Evolutionary conservation across 2,888 invertebrate species (phyloP).

Genomic region (Pharmacophagus antenor): DNA sequence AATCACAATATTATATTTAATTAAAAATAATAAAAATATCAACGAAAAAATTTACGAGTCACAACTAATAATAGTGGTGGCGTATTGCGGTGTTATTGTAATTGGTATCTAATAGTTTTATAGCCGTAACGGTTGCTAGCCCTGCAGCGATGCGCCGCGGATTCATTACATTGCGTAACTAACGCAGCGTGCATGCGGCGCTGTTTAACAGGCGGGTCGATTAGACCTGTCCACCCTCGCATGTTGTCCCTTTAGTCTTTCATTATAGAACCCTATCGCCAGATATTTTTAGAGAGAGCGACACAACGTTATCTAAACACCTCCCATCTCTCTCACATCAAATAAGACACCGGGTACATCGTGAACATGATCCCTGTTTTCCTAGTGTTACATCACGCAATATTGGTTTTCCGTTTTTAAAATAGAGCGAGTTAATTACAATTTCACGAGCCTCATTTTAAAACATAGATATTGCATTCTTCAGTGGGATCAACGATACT

Average conservation of each 20-base stretch:
- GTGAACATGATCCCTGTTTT: constrained; percentile 55
- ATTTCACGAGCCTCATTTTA: constrained; percentile 30
- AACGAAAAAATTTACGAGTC: no score
- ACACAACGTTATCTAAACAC: constrained; percentile 39
- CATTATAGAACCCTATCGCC: constrained; percentile 27
- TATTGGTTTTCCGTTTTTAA: constrained; percentile 52
- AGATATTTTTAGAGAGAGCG: constrained; percentile 41
- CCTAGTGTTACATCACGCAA: constrained; percentile 66
- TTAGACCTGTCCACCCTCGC: constrained; percentile 64
- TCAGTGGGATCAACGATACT: no score
- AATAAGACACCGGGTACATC: constrained; percentile 39
- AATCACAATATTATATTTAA: no score
- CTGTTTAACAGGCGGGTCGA: constrained; percentile 62
- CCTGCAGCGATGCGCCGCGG: constrained; percentile 58
- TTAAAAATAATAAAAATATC: no score
- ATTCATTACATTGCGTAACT: constrained; percentile 69
- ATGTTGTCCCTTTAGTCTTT: constrained; percentile 44
- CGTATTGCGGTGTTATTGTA: constrained; percentile 38
- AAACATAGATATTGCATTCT: constrained; percentile 3
- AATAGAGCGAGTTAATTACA: constrained; percentile 49
- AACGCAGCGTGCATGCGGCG: constrained; percentile 63
- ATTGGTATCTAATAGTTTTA: constrained; percentile 42
- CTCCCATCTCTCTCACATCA: no score
- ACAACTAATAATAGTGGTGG: no score
- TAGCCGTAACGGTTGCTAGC: constrained; percentile 50